phyloP scores from a whole-genome alignment of 2,113 vertebrate genomes.

The Pampusana beccarii region DNA sequence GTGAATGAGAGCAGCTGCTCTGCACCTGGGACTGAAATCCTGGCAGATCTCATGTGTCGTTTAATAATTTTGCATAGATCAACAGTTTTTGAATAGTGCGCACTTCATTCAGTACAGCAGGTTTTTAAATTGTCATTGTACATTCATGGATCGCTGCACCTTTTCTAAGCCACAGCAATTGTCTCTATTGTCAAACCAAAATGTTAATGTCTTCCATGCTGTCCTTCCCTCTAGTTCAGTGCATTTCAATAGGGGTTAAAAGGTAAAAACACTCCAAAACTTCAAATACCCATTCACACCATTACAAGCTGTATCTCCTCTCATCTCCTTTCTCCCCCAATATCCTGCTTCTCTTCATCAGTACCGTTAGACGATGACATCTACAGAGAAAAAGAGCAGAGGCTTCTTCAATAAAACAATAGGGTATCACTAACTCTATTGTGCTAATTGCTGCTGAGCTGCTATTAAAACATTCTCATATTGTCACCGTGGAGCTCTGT shows the following conservation, averaged over 20 bases:
- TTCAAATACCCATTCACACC: background rate
- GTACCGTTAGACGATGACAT: background rate
- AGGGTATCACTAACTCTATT: background rate
- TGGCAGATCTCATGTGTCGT: constrained; percentile 2
- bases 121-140: constrained; percentile 40
- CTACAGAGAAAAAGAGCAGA: background rate
- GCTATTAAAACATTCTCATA: background rate
- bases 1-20: constrained; percentile 46
- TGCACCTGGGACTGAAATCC: constrained; percentile 34
- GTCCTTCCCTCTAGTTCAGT: constrained; percentile 50
- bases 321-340: background rate
- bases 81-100: constrained; percentile 31
- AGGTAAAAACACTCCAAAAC: constrained; percentile 5
- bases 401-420: background rate
- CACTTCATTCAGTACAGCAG: constrained; percentile 46
- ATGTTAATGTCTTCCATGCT: constrained; percentile 53
- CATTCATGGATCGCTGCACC: constrained; percentile 57
- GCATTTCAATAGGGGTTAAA: constrained; percentile 51
- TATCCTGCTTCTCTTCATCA: background rate
- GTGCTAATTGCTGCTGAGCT: background rate
- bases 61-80: constrained; percentile 54
- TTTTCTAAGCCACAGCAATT: constrained; percentile 15
- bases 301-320: background rate
- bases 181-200: constrained; percentile 52
- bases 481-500: background rate